Conservation (phyloP, 2,113 vertebrate species). For the Taxidea taxus region DNA sequence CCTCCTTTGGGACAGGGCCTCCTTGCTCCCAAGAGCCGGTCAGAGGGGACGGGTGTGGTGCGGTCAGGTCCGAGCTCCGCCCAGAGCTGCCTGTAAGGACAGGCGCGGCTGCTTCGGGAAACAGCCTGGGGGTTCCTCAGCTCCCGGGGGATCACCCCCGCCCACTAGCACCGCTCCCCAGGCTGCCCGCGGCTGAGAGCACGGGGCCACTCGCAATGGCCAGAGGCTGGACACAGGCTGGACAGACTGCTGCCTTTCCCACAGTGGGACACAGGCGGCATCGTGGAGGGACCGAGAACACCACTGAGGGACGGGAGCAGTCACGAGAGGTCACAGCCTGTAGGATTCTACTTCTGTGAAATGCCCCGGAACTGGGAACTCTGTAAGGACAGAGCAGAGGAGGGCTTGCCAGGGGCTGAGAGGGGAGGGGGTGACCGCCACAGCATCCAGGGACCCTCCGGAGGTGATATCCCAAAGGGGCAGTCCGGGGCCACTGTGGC, state of each 20-base stretch:
- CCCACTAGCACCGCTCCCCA: neutral
- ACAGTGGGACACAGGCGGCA: neutral
- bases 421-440: too few relatives aligned
- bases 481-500: too few relatives aligned
- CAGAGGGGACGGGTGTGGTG: neutral
- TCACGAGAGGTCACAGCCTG: neutral
- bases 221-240: neutral
- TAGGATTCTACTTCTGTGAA: neutral
- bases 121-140: neutral
- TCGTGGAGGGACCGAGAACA: rapidly evolving
- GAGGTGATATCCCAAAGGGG: neutral
- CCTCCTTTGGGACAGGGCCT: neutral
- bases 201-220: neutral
- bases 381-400: neutral
- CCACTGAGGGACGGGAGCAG: neutral
- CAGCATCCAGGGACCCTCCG: too few relatives aligned
- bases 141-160: neutral
- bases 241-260: neutral
- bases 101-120: neutral
- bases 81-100: too few relatives aligned
- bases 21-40: neutral
- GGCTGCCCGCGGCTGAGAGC: neutral
- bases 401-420: neutral
- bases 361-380: neutral
- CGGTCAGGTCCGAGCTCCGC: neutral